Conservation (phyloP, 1,140 invertebrate genomes). For the Drosophila watanabei region DNA sequence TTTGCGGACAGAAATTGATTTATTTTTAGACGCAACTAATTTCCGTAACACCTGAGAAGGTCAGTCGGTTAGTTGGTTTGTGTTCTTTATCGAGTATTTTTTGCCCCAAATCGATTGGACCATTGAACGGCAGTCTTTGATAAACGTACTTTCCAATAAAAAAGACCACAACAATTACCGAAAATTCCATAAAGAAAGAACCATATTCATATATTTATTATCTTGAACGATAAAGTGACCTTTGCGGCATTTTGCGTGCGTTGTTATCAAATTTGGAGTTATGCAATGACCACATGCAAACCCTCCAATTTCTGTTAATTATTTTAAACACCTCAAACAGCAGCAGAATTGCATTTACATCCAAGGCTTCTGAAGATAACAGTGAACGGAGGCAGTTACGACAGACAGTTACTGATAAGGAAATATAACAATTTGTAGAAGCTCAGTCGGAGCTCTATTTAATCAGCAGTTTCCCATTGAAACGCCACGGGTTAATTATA, state of each 20-base stretch:
- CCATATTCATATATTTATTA: conserved; percentile 23
- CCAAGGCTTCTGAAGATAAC: conserved; percentile 12
- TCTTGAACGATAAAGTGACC: conserved; percentile 38
- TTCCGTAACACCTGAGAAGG: conserved; percentile 67
- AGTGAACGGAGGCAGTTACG: conserved; percentile 1
- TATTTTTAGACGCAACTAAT: conserved; percentile 70
- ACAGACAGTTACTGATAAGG: conserved; percentile 29
- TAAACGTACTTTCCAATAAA: conserved; percentile 26
- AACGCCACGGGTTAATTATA: conserved; percentile 1
- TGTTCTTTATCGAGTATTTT: conserved; percentile 27
- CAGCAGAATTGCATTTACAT: conserved; percentile 19
- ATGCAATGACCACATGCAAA: conserved; percentile 45
- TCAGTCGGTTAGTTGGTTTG: conserved; percentile 3
- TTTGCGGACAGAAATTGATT: conserved; percentile 56
- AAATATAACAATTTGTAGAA: neutral
- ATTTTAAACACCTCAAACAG: conserved; percentile 17
- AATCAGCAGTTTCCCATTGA: conserved; percentile 27
- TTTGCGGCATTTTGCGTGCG: conserved; percentile 6
- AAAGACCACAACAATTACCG: conserved; percentile 12
- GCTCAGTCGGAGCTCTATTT: conserved; percentile 8
- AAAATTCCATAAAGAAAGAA: conserved; percentile 19
- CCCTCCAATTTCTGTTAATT: conserved; percentile 40
- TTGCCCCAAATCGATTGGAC: conserved; percentile 37
- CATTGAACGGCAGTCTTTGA: conserved; percentile 16
- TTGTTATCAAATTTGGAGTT: conserved; percentile 47